Base-by-base conservation (phyloP, 2,797 vertebrate genomes). In the Melanotaenia maccullochi region DNA sequence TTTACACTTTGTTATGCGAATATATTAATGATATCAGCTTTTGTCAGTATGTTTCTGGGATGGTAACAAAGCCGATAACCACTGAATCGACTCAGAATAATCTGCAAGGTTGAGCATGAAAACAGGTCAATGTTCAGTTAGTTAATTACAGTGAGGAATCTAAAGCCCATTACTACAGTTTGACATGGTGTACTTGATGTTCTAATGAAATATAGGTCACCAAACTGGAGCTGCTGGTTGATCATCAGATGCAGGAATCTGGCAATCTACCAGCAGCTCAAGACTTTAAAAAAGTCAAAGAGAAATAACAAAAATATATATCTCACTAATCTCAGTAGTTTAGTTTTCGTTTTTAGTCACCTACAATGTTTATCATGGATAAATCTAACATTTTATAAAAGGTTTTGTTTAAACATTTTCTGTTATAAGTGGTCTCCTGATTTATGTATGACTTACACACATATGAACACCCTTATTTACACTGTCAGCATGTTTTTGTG, bases 131-230 rank as follows among this genome's bases (percentile, higher is more conserved):
- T 22, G 47, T 58, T 65, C 9, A 33, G 1, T 1, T 58, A 35
- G 49, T 72, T 14, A 20, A 57, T 64, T 54, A 35, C 38, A 69
- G 35, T 32, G 58, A 30, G 52, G 32, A 13, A 60, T 62, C 28
- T 33, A 22, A 18, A 55, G 30, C 36, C 8, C 5, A 1, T 63
- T 65, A 64, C 25, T n/a, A 4, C 14, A 51, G 47, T 49, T 70
- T 13, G 30, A 0, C 56, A 1, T 30, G 4, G 47, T 42, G 18
- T 28, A 24, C 16, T 6, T 16, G 24, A 5, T 33, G 32, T 49
- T 65, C 22, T 16, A 9, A 36, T 30, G 22, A 2, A 28, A 12
- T 20, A 52, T 42, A 18, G 40, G 40, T 42, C 40, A 42, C 14
- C 40, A 42, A 42, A 42, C 40, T 42, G 40, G 40, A 16, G 40